A percentile compares a stretch with the other conserved stretches of the same genome.
Evolutionary conservation across 2,113 vertebrate species (phyloP).

Genomic region (Ophiodon elongatus): DNA sequence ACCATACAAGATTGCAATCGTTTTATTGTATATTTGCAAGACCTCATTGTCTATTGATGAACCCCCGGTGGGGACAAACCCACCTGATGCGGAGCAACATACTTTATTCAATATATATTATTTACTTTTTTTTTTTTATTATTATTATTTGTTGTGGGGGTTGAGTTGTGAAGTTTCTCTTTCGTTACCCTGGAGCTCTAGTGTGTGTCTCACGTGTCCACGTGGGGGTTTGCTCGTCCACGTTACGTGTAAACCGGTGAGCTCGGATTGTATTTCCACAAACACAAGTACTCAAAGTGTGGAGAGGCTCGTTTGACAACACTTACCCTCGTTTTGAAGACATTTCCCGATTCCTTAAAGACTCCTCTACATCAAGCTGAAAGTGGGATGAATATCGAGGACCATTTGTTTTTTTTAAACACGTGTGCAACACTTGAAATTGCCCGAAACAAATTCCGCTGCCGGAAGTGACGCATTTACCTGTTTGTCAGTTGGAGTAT

Average conservation of each 20-base stretch:
- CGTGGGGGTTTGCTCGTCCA: neutral
- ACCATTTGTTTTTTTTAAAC: neutral
- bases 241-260: neutral
- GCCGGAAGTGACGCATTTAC: neutral
- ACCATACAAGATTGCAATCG: neutral
- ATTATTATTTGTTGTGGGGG: neutral
- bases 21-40: neutral
- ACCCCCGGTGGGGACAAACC: too few species aligned
- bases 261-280: too few species aligned
- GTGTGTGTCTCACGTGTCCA: neutral
- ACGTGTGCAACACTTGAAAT: neutral
- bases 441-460: neutral
- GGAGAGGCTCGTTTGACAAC: neutral
- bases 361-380: neutral
- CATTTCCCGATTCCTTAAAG: rapidly evolving
- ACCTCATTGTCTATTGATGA: too few species aligned
- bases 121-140: too few species aligned
- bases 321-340: neutral
- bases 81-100: neutral
- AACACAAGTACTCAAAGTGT: too few species aligned
- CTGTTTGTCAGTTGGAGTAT: neutral
- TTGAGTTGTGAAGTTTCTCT: too few species aligned
- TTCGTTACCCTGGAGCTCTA: too few species aligned
- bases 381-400: neutral
- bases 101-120: neutral